A percentile compares a stretch with the other conserved stretches of the same genome.
phyloP scores from a whole-genome alignment of 2,797 vertebrate genomes.

The Acridotheres tristis region DNA sequence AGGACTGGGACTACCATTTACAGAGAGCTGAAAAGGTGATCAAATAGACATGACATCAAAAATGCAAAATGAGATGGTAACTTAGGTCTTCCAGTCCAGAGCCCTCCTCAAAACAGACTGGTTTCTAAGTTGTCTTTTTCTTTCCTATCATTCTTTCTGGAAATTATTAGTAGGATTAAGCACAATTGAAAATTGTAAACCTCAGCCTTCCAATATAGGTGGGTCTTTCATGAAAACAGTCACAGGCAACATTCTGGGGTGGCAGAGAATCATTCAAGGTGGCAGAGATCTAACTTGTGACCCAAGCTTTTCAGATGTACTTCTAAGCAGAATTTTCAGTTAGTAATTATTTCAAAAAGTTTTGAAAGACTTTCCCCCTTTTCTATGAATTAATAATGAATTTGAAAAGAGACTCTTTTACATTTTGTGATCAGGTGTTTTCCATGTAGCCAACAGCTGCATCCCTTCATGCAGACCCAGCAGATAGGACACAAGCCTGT shows the following conservation, averaged over 20 bases:
- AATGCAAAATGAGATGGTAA: neutral
- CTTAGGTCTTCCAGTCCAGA: neutral
- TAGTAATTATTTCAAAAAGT: rapidly evolving
- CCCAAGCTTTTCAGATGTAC: neutral
- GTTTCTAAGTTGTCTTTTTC: neutral
- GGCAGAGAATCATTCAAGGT: too few relatives aligned
- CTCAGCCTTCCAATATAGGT: neutral
- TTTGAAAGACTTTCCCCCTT: neutral
- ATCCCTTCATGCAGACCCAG: neutral
- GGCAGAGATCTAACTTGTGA: neutral
- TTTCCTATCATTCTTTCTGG: neutral
- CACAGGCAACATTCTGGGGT: neutral
- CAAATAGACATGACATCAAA: neutral
- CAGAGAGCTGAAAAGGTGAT: neutral
- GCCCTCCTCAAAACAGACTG: neutral
- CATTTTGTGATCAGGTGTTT: neutral
- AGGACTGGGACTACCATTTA: neutral
- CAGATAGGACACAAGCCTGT: neutral
- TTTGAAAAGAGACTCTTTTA: neutral
- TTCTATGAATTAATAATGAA: neutral
- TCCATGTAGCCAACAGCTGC: neutral
- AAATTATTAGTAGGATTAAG: neutral
- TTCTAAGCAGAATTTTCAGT: neutral
- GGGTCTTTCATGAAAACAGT: neutral
- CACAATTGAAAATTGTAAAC: neutral